phyloP scores from a whole-genome alignment of 2,888 invertebrate species.

The Eupithecia subumbrata region DNA sequence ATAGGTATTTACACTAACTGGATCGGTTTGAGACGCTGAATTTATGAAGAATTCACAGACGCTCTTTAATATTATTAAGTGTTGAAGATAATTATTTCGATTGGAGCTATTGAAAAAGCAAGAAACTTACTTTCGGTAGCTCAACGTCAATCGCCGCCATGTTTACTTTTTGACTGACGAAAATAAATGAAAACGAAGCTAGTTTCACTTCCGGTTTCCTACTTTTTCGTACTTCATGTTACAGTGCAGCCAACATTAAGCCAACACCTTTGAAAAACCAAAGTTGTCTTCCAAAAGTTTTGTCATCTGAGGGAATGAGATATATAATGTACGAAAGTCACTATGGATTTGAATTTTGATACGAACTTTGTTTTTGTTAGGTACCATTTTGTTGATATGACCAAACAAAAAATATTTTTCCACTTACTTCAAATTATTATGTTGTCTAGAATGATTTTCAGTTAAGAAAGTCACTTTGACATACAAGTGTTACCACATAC shows the following conservation, averaged over 20 bases:
- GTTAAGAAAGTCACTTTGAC: background rate
- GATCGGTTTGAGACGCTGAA: background rate
- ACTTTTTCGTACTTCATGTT: slow-evolving; percentile 49
- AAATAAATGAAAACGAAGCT: slow-evolving; percentile 41
- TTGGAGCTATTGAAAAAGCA: slow-evolving; percentile 18
- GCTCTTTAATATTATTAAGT: background rate
- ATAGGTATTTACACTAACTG: background rate
- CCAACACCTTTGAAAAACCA: background rate
- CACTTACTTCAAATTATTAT: background rate
- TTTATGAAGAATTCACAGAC: background rate
- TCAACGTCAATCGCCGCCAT: slow-evolving; percentile 85
- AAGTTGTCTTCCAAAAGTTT: too few species aligned
- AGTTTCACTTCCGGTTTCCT: slow-evolving; percentile 36
- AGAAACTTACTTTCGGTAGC: slow-evolving; percentile 72
- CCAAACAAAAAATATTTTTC: too few species aligned
- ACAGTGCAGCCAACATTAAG: slow-evolving; percentile 46
- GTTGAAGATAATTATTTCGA: background rate
- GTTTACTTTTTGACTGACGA: slow-evolving; percentile 75
- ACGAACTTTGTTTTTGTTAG: too few species aligned
- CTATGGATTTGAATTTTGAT: too few species aligned
- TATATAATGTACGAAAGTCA: too few species aligned
- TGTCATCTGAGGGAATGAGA: too few species aligned
- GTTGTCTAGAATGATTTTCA: background rate
- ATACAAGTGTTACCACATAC: background rate
- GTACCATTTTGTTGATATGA: too few species aligned